Evolutionary conservation across 2,888 invertebrate species (phyloP), one percentile per base, ranked within the genome.

Genomic region (Athalia circularis): DNA sequence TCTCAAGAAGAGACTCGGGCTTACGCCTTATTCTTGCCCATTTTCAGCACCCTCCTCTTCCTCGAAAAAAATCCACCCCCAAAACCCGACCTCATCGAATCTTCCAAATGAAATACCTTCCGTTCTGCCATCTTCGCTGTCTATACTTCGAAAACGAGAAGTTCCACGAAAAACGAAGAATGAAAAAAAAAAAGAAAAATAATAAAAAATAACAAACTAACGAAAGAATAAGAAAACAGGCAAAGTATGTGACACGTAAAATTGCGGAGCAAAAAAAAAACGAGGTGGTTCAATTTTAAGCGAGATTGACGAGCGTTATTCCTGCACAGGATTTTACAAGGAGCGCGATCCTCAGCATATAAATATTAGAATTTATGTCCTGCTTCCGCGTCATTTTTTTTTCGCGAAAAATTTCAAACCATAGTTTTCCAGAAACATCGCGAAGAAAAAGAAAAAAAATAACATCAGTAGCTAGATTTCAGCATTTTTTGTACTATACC

Each of bases 11-110:
- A 67, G 15, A 64, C 64, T 64, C 11, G 52, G 64, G 45, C 64
- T 62, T 45, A 64, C 59, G 59, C 59, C 48, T 15, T 65, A n/a
- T 29, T 64, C 45, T 45, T 45, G 11, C 11, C 64, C 29, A 29
- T 75, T 79, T 67, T 74, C 79, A 79, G 77, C 80, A 45, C 29
- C 11, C 64, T 5, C 43, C 29, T 29, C 29, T 29, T 29, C 29
- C 29, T 29, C 2, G 1, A 29, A 29, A 29, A 29, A 29, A 29
- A 29, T 29, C 29, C 29, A 29, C 29, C 29, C 29, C 29, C 29
- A 29, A 29, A 29, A 29, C 29, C 29, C 29, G 2, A 29, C 29
- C 29, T 29, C 29, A 29, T 29, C 29, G 29, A 29, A 29, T 29
- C 29, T 2, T 29, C 29, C 29, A 29, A 29, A 29, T 29, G 29